Evolutionary conservation across 2,113 vertebrate species (phyloP).

Genomic region (Peucedramus taeniatus): DNA sequence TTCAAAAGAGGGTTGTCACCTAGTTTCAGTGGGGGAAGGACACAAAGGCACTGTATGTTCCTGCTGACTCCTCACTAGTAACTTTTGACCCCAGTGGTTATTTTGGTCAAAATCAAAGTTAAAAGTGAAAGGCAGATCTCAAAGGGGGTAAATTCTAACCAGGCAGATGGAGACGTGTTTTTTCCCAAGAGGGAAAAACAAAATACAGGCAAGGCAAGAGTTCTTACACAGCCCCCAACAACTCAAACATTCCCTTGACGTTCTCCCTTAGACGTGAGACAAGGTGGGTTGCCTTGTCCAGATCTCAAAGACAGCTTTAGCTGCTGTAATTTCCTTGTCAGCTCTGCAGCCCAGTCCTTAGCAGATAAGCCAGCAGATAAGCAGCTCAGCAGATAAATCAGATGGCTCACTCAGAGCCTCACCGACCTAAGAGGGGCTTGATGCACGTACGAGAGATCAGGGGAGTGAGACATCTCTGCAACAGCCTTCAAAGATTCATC

Average conservation of each 20-base stretch:
- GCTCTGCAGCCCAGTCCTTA: background rate
- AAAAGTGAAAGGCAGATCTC: background rate
- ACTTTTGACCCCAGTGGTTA: background rate
- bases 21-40: background rate
- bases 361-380: conserved; percentile 6
- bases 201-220: background rate
- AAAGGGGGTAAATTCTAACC: background rate
- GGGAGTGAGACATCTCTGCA: background rate
- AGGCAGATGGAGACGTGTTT: background rate
- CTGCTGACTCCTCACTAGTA: background rate
- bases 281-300: background rate
- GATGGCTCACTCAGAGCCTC: background rate
- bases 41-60: background rate
- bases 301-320: background rate
- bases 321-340: background rate
- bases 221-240: background rate
- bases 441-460: background rate
- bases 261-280: background rate
- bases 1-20: background rate
- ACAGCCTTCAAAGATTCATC: background rate
- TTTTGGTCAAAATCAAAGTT: background rate
- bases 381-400: conserved; percentile 28
- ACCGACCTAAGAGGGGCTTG: background rate
- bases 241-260: background rate
- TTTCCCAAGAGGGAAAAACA: background rate